phyloP scores from a whole-genome alignment of 1,140 invertebrate species.

The Acyrthosiphon pisum region DNA sequence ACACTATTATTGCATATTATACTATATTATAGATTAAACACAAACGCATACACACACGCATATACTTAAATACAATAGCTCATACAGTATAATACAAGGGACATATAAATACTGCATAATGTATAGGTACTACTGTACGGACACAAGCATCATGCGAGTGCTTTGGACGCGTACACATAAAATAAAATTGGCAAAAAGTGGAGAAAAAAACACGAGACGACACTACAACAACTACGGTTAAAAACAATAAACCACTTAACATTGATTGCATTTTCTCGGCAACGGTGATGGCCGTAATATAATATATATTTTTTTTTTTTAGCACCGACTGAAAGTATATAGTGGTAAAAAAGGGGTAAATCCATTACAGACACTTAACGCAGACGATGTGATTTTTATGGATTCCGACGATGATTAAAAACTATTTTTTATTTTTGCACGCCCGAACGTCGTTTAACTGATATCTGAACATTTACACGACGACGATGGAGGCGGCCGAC shows the following conservation, averaged over 20 bases:
- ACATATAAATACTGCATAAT: not conserved
- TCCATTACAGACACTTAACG: conserved; percentile 51
- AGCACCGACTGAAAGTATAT: not conserved
- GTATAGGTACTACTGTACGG: not conserved
- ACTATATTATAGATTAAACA: not conserved
- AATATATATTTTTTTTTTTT: not conserved
- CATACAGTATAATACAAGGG: not conserved
- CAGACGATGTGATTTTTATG: conserved; percentile 44
- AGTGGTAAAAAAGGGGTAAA: conserved; percentile 38
- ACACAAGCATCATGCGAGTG: not conserved
- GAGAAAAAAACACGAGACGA: conserved; percentile 4
- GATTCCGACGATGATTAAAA: conserved; percentile 53
- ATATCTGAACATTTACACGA: conserved; percentile 23
- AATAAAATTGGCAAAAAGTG: not conserved
- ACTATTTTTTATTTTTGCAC: conserved; percentile 33
- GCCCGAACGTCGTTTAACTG: not conserved
- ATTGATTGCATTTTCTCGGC: conserved; percentile 44
- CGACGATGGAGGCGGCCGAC: not conserved
- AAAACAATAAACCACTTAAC: conserved; percentile 49
- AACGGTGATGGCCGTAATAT: conserved; percentile 10
- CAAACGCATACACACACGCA: not conserved
- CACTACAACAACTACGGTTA: not conserved
- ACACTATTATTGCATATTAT: not conserved
- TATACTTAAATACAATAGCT: not conserved
- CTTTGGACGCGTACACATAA: not conserved